Evolutionary conservation across 2,797 vertebrate species (phyloP).

Genomic region (Helarctos malayanus): DNA sequence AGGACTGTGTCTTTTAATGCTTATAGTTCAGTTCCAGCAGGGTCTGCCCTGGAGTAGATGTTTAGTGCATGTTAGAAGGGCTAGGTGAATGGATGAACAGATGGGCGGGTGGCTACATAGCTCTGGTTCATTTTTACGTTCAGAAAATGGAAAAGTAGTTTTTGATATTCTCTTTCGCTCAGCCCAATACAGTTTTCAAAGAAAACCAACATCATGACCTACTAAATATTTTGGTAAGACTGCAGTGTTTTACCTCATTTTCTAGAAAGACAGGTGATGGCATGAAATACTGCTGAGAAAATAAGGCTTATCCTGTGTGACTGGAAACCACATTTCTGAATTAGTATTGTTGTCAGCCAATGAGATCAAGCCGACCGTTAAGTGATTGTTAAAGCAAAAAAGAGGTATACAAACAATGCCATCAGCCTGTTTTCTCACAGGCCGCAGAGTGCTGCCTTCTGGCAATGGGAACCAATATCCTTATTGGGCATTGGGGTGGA

Average conservation of each 20-base stretch:
- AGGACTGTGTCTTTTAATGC: neutral
- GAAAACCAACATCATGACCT: neutral
- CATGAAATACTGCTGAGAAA: neutral
- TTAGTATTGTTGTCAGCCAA: neutral
- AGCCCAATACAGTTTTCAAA: neutral
- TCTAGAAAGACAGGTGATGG: constrained; percentile 38
- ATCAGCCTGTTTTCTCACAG: constrained; percentile 9
- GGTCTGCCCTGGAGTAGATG: neutral
- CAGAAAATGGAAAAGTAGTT: constrained; percentile 33
- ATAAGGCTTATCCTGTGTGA: constrained; percentile 63
- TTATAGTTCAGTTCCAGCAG: neutral
- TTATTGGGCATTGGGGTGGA: neutral
- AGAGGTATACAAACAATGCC: neutral
- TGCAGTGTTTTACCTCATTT: constrained; percentile 43
- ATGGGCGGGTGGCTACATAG: neutral
- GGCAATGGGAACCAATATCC: neutral
- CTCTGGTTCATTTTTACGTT: neutral
- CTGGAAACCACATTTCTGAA: constrained; percentile 56
- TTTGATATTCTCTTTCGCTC: neutral
- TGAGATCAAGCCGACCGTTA: constrained; percentile 24
- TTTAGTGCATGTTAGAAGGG: neutral
- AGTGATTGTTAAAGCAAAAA: constrained; percentile 51
- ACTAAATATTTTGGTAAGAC: constrained; percentile 33
- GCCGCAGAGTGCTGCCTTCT: neutral
- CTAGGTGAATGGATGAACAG: neutral